phyloP scores from a whole-genome alignment of 2,888 invertebrate species.

The Drosophila suboccidentalis region DNA sequence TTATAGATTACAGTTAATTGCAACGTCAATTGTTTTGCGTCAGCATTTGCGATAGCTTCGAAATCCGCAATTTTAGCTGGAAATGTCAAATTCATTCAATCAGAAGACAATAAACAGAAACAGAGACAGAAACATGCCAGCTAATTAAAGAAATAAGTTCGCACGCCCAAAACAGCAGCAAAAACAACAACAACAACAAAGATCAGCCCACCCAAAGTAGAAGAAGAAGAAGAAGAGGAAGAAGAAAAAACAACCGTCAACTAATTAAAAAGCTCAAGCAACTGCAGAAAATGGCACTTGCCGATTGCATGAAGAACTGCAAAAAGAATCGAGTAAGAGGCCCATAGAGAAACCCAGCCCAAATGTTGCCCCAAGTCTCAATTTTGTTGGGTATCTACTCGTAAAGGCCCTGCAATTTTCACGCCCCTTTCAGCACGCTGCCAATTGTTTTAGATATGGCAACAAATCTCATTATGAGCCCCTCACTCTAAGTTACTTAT shows the following conservation, averaged over 20 bases:
- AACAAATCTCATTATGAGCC: conserved; percentile 58
- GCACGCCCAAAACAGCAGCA: conserved; percentile 43
- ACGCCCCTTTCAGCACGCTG: conserved; percentile 58
- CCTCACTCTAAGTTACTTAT: conserved; percentile 35
- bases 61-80: conserved; percentile 12
- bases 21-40: conserved; percentile 46
- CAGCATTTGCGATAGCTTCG: conserved; percentile 28
- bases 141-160: conserved; percentile 61
- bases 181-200: conserved; percentile 18
- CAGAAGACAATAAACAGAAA: conserved; percentile 21
- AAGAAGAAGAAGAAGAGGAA: not conserved
- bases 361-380: conserved; percentile 27
- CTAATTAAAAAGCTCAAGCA: conserved; percentile 60
- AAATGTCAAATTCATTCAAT: conserved; percentile 57
- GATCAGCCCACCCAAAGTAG: conserved; percentile 12
- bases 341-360: conserved; percentile 50
- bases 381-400: conserved; percentile 1
- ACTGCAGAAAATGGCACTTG: conserved; percentile 70
- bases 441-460: conserved; percentile 53
- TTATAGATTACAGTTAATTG: conserved; percentile 24
- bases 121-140: conserved; percentile 32
- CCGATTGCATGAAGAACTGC: conserved; percentile 36
- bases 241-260: conserved; percentile 17
- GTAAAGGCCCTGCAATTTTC: conserved; percentile 62
- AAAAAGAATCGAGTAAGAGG: conserved; percentile 23